Percentiles rank a stretch among this genome's conserved stretches.
phyloP scores from a whole-genome alignment of 2,888 invertebrate genomes.

The Rhimphoctona megacephalus region DNA sequence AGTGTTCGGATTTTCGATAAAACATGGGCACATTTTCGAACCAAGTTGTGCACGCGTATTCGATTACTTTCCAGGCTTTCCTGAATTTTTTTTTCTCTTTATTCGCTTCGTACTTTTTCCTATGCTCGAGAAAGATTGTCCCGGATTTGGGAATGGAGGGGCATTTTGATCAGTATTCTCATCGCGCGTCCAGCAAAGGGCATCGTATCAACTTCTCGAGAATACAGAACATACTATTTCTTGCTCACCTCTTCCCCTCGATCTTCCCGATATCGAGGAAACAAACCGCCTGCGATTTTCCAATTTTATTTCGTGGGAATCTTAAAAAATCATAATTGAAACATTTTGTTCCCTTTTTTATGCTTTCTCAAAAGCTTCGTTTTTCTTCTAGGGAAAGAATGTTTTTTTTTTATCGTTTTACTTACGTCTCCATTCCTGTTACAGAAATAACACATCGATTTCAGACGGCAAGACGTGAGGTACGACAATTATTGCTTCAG shows the following conservation, averaged over 20 bases:
- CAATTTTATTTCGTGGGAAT: background rate
- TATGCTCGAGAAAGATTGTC: background rate
- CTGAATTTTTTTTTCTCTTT: background rate
- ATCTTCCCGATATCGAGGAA: constrained; percentile 7
- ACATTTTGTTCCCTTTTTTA: background rate
- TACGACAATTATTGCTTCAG: constrained; percentile 95
- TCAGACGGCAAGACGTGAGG: constrained; percentile 97
- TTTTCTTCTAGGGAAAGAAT: background rate
- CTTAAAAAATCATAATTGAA: background rate
- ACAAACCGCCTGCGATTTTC: background rate
- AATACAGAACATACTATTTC: background rate
- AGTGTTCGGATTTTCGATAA: background rate
- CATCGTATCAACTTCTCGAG: background rate
- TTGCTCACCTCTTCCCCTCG: background rate
- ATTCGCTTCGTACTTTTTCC: background rate
- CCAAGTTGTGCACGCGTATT: background rate
- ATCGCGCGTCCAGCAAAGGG: constrained; percentile 16
- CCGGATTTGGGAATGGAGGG: background rate
- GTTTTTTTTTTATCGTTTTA: background rate
- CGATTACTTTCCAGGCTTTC: background rate
- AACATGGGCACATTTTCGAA: constrained; percentile 8
- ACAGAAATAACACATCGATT: constrained; percentile 98
- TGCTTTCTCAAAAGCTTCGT: background rate
- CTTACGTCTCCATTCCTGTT: constrained; percentile 71
- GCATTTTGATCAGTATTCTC: constrained; percentile 44